Evolutionary conservation across 1,140 invertebrate genomes (phyloP).

Genomic region (Holotrichia oblita): DNA sequence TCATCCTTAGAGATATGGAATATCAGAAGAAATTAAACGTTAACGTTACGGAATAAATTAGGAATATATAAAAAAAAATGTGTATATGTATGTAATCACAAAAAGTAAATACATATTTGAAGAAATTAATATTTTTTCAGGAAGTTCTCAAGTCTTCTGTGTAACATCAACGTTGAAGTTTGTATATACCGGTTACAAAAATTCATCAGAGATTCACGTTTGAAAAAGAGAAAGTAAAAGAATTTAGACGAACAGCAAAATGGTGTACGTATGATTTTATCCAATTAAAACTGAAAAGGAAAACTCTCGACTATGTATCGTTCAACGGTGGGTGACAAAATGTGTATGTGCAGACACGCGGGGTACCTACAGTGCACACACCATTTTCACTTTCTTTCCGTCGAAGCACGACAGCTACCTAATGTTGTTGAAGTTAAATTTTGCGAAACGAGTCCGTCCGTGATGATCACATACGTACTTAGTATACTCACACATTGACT

Average conservation of each 20-base stretch:
- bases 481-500: not conserved
- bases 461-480: not conserved
- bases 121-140: no score
- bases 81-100: no score
- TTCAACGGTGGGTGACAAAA: constrained; percentile 32
- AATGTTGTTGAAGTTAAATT: constrained; percentile 30
- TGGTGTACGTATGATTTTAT: constrained; percentile 21
- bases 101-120: no score
- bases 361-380: constrained; percentile 6
- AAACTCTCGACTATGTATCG: not conserved
- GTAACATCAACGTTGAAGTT: no score
- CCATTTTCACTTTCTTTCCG: constrained; percentile 33
- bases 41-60: no score
- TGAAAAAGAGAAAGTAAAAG: constrained; percentile 26
- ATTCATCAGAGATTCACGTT: not conserved
- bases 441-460: constrained; percentile 25
- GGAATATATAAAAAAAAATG: no score
- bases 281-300: constrained; percentile 35
- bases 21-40: no score
- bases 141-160: no score
- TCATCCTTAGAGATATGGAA: no score
- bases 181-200: not conserved
- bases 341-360: constrained; percentile 6
- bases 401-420: constrained; percentile 18
- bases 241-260: constrained; percentile 29